These are phyloP conservation scores for Recurvirostra avosetta DNA, from an alignment of 2,113 vertebrate genomes.

Conservation along the genomic window DNA sequence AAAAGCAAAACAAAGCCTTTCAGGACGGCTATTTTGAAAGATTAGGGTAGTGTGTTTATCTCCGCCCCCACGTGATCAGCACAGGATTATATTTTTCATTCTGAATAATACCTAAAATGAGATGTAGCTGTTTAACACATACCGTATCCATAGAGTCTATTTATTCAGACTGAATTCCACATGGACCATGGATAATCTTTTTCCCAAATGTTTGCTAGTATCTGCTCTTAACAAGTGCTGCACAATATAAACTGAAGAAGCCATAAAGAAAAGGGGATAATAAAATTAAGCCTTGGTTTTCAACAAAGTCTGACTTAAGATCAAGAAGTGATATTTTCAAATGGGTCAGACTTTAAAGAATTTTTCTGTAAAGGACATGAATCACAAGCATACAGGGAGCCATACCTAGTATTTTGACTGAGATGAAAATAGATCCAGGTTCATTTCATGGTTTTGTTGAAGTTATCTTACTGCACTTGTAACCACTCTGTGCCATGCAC, in stretches of 20 bases:
- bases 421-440: background rate
- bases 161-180: conserved; percentile 39
- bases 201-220: conserved; percentile 6
- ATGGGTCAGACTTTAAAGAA: background rate
- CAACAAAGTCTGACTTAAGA: background rate
- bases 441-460: background rate
- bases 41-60: background rate
- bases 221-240: conserved; percentile 14
- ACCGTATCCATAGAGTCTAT: background rate
- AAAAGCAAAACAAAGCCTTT: background rate
- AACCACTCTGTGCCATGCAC: background rate
- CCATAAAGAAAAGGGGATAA: background rate
- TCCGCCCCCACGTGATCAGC: background rate
- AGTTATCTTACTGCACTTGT: background rate
- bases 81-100: background rate
- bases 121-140: background rate
- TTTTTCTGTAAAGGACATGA: background rate
- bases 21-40: background rate
- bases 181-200: background rate
- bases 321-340: background rate
- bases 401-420: background rate
- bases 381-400: background rate
- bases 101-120: background rate
- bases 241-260: conserved; percentile 8
- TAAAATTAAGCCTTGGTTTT: conserved; percentile 21